phyloP scores from a whole-genome alignment of 2,113 vertebrate species.

The Vulpes vulpes region DNA sequence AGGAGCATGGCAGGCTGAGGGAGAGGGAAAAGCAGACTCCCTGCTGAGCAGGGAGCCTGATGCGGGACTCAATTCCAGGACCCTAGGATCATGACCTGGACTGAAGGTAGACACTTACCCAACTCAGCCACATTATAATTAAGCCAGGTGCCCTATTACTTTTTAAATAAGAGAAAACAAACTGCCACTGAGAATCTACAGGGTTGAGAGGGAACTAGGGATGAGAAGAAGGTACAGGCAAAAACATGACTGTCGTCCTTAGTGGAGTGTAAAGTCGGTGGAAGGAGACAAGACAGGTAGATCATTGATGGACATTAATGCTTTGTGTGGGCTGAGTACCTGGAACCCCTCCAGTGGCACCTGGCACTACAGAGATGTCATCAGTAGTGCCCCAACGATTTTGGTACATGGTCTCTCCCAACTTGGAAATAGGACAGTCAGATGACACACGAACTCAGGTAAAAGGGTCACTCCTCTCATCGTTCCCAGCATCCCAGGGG shows the following conservation, averaged over 20 bases:
- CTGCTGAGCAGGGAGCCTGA: background rate
- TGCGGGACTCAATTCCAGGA: background rate
- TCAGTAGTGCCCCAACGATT: background rate
- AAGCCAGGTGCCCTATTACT: background rate
- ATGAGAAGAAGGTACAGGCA: background rate
- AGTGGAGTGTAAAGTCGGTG: background rate
- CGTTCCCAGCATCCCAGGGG: no score
- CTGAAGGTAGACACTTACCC: background rate
- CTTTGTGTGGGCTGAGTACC: background rate
- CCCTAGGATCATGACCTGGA: background rate
- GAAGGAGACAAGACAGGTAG: background rate
- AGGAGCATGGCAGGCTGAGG: background rate
- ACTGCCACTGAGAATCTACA: background rate
- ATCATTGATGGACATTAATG: background rate
- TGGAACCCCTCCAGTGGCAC: background rate
- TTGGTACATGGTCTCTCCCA: background rate
- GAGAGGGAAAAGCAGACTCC: background rate
- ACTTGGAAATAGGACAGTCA: background rate
- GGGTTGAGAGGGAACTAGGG: background rate
- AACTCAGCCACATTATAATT: background rate
- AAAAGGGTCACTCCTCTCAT: background rate
- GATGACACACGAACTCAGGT: background rate
- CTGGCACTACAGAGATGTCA: background rate
- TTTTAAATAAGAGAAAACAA: conserved; percentile 13
- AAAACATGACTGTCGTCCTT: background rate